Conservation (phyloP, 2,888 invertebrate species). For the Sphinx pinastri region DNA sequence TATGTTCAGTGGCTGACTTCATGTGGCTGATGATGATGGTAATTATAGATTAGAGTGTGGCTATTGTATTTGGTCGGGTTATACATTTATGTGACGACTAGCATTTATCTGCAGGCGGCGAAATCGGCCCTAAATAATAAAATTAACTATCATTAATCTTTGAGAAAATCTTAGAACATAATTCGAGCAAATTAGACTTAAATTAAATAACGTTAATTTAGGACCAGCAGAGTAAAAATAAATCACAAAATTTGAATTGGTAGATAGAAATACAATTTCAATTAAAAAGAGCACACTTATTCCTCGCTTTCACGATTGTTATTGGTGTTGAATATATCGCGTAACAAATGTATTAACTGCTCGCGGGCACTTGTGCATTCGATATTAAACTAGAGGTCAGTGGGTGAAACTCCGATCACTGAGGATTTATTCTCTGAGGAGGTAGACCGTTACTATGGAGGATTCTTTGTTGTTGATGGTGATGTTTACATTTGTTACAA, state of each 20-base stretch:
- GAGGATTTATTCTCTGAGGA: slow-evolving; percentile 11
- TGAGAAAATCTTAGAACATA: no score
- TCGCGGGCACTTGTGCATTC: slow-evolving; percentile 11
- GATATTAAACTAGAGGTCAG: slow-evolving; percentile 25
- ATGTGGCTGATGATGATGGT: background rate
- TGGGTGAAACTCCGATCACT: slow-evolving; percentile 20
- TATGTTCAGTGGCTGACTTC: background rate
- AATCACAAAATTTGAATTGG: no score
- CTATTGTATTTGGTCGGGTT: no score
- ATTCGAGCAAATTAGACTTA: no score
- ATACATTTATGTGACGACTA: no score
- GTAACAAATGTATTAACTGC: background rate
- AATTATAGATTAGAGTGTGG: no score
- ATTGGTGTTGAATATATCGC: background rate
- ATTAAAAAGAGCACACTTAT: slow-evolving; percentile 1
- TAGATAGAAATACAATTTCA: background rate
- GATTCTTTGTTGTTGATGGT: background rate
- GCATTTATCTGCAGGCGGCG: no score
- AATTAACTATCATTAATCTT: no score
- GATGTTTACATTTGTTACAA: background rate
- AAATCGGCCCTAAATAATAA: no score
- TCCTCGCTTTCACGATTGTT: background rate
- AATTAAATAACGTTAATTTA: no score
- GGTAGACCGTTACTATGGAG: background rate
- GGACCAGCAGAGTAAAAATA: no score